phyloP scores from a whole-genome alignment of 2,888 invertebrate genomes.

The Empis livida region DNA sequence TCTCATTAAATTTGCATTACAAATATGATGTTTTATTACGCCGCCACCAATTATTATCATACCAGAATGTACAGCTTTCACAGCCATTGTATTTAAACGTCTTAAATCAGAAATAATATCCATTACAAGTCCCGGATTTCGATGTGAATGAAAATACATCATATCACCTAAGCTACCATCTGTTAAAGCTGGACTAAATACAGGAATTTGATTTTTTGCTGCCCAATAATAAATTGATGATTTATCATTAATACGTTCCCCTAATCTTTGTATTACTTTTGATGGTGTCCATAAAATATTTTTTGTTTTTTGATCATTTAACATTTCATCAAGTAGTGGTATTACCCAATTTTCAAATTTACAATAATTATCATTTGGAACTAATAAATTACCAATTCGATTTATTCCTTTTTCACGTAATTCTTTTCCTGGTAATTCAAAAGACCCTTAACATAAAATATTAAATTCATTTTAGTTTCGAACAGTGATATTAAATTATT shows the following conservation, averaged over 20 bases:
- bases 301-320: constrained; percentile 69
- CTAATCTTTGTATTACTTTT: constrained; percentile 64
- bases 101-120: constrained; percentile 89
- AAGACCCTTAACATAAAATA: constrained; percentile 53
- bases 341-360: constrained; percentile 92
- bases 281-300: constrained; percentile 83
- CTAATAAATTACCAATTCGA: constrained; percentile 74
- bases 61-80: constrained; percentile 85
- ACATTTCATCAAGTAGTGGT: constrained; percentile 82
- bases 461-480: no score
- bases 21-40: constrained; percentile 96
- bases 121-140: constrained; percentile 79
- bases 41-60: constrained; percentile 96
- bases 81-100: constrained; percentile 84
- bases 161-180: constrained; percentile 97
- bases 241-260: constrained; percentile 79
- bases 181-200: constrained; percentile 94
- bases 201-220: constrained; percentile 89
- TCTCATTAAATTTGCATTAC: constrained; percentile 98
- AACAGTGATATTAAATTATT: background rate
- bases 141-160: constrained; percentile 97
- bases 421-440: constrained; percentile 63
- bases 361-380: constrained; percentile 98
- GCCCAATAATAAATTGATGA: constrained; percentile 97
- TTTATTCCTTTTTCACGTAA: constrained; percentile 78